Base-by-base conservation (phyloP, 2,113 vertebrate species). In the Lampris megalopsis region DNA sequence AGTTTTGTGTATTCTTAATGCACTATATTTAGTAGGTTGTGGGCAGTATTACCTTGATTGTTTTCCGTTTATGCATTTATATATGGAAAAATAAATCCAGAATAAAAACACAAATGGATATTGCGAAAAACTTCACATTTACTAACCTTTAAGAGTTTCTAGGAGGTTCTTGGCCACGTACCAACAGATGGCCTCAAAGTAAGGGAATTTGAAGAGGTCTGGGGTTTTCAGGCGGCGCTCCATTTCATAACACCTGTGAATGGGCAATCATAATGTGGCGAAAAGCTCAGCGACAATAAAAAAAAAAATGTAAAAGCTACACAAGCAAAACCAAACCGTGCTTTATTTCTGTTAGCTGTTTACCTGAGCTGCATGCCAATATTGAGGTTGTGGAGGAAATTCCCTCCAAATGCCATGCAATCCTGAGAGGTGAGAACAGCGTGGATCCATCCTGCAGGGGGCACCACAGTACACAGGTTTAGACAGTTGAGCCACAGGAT, bases 281-380 rank as follows among this genome's bases (percentile, higher is more conserved):
- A 11, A 41, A 10, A 1, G 1, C 41, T 67, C 13, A 48, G 13
- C 10, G 10, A 50, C n/a, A 24, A 38, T 56, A 35, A 0, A 1
- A 43, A 24, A 1, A 52, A 11, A 47, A 9, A 5, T 5, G 11
- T 4, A 5, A 9, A 59, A 37, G 11, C 37, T 4, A 10, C 4
- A 47, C 35, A 38, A 36, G 2, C 4, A 8, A 8, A n/a, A 8
- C 4, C 42, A 50, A 40, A 0, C 48, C 11, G 11, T 1, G 6
- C 4, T 7, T 2, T 11, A 40, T 5, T 38, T 6, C 2, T 52
- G 1, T 0, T 41, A 62, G 65, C 1, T 0, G 11, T 47, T 61
- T 80, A 99, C 98, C 98, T 98, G 96, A 99, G 97, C 94, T 99
- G 98, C 98, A 99, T 99, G 96, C 95, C 95, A 89, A 99, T 99